Base-by-base conservation (phyloP, 2,888 invertebrate species). In the Drosophila limbata region DNA sequence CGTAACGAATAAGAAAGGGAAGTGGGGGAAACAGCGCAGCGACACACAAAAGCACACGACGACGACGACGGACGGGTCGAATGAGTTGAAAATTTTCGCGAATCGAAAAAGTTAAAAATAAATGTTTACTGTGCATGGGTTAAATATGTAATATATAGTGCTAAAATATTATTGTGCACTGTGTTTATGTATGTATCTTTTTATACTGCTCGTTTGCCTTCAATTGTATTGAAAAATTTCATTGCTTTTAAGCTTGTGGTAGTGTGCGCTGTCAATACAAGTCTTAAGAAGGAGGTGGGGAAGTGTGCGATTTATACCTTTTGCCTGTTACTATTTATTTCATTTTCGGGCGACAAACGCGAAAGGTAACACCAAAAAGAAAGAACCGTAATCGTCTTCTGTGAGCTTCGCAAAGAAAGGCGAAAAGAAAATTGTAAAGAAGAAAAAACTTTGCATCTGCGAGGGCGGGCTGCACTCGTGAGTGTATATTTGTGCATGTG, bases 91-190 rank as follows among this genome's bases (percentile, higher is more conserved):
- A 79, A 79, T 83, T 90, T 88, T 86, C 77, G 84, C 84, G 79
- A 81, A 78, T 70, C 76, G 76, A 77, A 82, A 80, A 88, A 88
- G 82, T 77, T 87, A 86, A 84, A 91, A 90, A 90, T 90, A 89
- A 89, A 88, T 81, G 83, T 85, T 83, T 88, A 84, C 77, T 80
- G 88, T 81, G 81, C 83, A 80, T 77, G 77, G 73, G 69, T 78
- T 71, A 78, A 73, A 74, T 72, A 66, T 70, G 52, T 65, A 72
- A 50, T 67, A 62, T 77, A 71, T 60, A 51, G 55, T 69, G 60
- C 65, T 66, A 45, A 53, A 61, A 61, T 62, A 69, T 65, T 69
- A 47, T 59, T 59, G 69, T 74, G 67, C 51, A 66, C 63, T 69
- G 48, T 60, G 52, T 61, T 75, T 53, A 63, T 79, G 47, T 13